Conservation (phyloP, 1,140 invertebrate genomes). For the Gryllus bimaculatus region DNA sequence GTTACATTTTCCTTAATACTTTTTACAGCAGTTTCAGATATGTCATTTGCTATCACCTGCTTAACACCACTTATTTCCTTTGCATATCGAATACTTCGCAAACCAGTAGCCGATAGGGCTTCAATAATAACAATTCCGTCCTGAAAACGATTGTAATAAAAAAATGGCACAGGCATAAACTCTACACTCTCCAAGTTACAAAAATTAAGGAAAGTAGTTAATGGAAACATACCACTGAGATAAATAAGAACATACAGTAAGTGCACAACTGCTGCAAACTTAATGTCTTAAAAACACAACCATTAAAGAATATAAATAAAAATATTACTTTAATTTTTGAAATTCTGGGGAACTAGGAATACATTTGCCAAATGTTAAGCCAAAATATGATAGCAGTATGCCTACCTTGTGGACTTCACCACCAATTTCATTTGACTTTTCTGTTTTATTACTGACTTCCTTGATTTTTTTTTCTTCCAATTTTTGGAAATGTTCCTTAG, state of each 20-base stretch:
- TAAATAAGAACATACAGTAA: no score
- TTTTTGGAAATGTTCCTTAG: constrained; percentile 11
- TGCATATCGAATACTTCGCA: constrained; percentile 92
- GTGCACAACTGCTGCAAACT: no score
- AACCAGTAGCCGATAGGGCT: constrained; percentile 88
- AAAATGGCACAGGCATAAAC: not conserved
- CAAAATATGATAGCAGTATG: no score
- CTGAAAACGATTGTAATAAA: constrained; percentile 28
- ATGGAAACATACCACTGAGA: no score
- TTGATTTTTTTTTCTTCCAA: no score
- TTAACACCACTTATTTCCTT: constrained; percentile 79
- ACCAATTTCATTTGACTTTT: no score
- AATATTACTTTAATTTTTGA: no score
- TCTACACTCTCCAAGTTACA: not conserved
- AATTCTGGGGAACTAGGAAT: no score
- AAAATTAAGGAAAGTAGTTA: no score
- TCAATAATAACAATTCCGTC: constrained; percentile 71
- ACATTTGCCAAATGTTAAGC: no score
- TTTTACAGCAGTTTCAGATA: constrained; percentile 76
- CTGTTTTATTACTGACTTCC: no score
- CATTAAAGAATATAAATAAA: not conserved
- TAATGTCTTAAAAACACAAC: not conserved
- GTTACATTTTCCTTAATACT: constrained; percentile 75
- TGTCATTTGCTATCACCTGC: constrained; percentile 88
- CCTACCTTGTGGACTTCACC: no score